Conservation (phyloP, 1,140 invertebrate genomes). For the Hylaeus volcanicus region DNA sequence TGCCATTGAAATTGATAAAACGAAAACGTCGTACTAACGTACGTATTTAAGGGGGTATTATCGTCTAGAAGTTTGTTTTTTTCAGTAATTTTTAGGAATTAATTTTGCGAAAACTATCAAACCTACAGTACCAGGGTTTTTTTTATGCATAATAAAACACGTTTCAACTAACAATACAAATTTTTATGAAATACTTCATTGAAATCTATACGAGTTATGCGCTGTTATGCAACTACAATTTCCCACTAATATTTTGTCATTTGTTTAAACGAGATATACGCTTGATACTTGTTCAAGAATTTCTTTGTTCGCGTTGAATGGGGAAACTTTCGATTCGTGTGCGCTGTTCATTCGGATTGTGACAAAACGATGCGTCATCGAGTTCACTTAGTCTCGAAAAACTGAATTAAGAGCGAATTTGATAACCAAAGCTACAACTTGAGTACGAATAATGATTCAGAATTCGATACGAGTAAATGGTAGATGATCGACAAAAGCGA, state of each 20-base stretch:
- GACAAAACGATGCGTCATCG: constrained; percentile 17
- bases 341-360: constrained; percentile 14
- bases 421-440: not conserved
- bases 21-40: too few species aligned
- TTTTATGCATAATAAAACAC: too few species aligned
- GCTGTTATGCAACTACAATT: too few species aligned
- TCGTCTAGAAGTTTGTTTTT: too few species aligned
- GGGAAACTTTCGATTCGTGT: constrained; percentile 8
- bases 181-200: too few species aligned
- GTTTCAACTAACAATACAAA: too few species aligned
- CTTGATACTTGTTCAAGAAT: not conserved
- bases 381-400: not conserved
- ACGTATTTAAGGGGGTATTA: too few species aligned
- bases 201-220: too few species aligned
- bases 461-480: not conserved
- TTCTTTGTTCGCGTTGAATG: constrained; percentile 25
- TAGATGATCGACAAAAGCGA: not conserved
- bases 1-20: not conserved
- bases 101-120: too few species aligned
- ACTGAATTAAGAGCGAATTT: constrained; percentile 16
- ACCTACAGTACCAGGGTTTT: too few species aligned
- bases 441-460: constrained; percentile 1
- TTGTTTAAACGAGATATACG: not conserved
- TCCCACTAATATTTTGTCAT: not conserved
- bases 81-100: too few species aligned